Evolutionary conservation across 2,797 vertebrate species (phyloP).

Genomic region (Austrolebias charrua): DNA sequence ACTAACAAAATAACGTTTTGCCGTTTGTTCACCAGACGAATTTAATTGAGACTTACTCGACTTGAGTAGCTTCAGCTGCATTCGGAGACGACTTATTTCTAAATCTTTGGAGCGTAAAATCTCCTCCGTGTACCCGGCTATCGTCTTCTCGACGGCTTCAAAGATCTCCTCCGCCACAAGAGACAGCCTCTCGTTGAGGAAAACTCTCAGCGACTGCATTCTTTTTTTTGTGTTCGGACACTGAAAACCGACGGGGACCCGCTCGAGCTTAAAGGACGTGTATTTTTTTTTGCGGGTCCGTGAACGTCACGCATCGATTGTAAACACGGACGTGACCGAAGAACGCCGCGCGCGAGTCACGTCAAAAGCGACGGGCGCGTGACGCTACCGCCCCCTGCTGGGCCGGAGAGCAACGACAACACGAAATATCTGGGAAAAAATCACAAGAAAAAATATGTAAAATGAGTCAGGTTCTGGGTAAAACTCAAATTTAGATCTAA

Average conservation of each 20-base stretch:
- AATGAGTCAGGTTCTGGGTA: too few species aligned
- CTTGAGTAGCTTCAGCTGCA: conserved; percentile 69
- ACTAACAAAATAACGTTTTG: neutral
- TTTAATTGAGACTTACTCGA: conserved; percentile 55
- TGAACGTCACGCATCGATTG: conserved; percentile 73
- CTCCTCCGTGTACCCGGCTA: conserved; percentile 72
- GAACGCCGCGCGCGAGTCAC: neutral
- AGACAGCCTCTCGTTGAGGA: conserved; percentile 63
- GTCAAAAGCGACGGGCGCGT: fast-evolving
- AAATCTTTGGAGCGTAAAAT: conserved; percentile 68
- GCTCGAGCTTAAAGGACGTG: conserved; percentile 5
- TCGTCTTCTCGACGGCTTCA: conserved; percentile 66
- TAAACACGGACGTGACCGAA: conserved; percentile 69
- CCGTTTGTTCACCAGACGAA: neutral
- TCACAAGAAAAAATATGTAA: too few species aligned
- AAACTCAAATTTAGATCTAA: too few species aligned
- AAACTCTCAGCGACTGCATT: conserved; percentile 63
- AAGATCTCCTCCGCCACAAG: conserved; percentile 74
- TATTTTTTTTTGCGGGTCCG: conserved; percentile 34
- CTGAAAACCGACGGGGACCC: fast-evolving
- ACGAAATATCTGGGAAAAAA: too few species aligned
- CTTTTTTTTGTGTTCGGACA: neutral
- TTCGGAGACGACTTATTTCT: conserved; percentile 68
- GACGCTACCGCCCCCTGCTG: conserved; percentile 46
- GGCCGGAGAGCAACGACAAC: conserved; percentile 19